phyloP scores from a whole-genome alignment of 2,113 vertebrate genomes.

The Erpornis zantholeuca region DNA sequence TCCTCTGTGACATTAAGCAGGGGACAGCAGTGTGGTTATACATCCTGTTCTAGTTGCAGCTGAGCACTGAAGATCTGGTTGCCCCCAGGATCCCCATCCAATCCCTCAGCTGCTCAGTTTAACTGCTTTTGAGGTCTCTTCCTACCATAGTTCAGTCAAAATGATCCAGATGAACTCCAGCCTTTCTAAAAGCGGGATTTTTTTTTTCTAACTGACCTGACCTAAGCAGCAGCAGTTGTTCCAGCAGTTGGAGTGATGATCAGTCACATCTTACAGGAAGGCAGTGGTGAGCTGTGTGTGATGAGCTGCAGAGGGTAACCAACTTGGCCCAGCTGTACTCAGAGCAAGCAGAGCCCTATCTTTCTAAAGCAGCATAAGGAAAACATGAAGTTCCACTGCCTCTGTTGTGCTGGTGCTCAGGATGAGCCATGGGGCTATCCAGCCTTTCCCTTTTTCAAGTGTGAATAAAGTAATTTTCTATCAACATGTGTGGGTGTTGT shows the following conservation, averaged over 20 bases:
- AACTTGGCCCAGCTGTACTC: neutral
- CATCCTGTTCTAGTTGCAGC: neutral
- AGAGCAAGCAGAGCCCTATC: neutral
- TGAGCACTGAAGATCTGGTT: neutral
- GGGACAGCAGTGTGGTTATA: neutral
- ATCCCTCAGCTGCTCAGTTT: neutral
- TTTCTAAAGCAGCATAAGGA: neutral
- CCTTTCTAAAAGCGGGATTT: neutral
- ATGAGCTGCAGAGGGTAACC: neutral
- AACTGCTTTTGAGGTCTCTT: neutral
- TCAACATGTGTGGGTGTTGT: neutral
- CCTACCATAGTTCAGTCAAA: neutral
- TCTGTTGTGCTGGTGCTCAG: fast-evolving
- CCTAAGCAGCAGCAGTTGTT: neutral
- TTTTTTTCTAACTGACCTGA: neutral
- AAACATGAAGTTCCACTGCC: neutral
- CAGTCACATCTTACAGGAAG: neutral
- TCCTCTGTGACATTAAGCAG: neutral
- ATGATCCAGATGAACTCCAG: neutral
- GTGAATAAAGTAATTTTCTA: neutral
- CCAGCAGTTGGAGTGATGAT: neutral
- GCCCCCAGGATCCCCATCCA: neutral
- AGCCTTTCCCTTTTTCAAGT: neutral
- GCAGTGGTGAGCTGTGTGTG: neutral
- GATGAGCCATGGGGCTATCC: neutral